Base-by-base conservation (phyloP, 2,888 invertebrate genomes). In the Watsonalla cultraria region DNA sequence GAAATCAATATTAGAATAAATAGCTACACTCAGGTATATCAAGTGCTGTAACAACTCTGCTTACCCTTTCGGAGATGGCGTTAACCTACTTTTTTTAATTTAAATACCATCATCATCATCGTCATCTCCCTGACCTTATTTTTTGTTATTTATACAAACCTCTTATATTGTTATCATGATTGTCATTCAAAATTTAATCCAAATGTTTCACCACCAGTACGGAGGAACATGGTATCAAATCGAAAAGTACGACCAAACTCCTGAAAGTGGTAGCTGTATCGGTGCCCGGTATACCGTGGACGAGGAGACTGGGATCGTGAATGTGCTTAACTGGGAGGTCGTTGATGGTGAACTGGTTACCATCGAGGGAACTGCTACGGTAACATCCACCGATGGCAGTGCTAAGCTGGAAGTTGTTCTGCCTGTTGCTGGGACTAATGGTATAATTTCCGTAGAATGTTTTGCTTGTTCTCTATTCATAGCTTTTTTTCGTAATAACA, bases 221-320 rank as follows among this genome's bases (percentile, higher is more conserved):
- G 72, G 76, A 33, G 87, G 83, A 48, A 80, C 70, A 1, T 91
- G 90, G 91, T 90, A 86, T 66, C 82, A 87, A 52, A 79, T 76
- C 5, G 77, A 82, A 54, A 72, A 80, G 11, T 87, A 89, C 60
- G 82, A 83, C 8, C 74, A 78, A 66, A 60, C 68, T n/a, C 64
- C 72, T 39, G 75, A 74, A 14, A 64, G 47, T 13, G 82, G 79
- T 7, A 65, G 72, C 9, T 90, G 91, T 57, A 68, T 77, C 1
- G 86, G 85, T 0, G 77, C 81, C 0, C 66, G 76, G 7, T 85
- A 85, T 61, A 65, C 70, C 0, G 57, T 76, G 13, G 58, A 81
- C 47, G 64, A 62, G 0, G 64, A 66, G 5, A 70, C 73, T 0
- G 76, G 70, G 1, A 69, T 68, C 0, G 72, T 88, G 7, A 55